A percentile compares a stretch with the other conserved stretches of the same genome.
Evolutionary conservation across 2,888 invertebrate genomes (phyloP).

Genomic region (Baccha elongata): DNA sequence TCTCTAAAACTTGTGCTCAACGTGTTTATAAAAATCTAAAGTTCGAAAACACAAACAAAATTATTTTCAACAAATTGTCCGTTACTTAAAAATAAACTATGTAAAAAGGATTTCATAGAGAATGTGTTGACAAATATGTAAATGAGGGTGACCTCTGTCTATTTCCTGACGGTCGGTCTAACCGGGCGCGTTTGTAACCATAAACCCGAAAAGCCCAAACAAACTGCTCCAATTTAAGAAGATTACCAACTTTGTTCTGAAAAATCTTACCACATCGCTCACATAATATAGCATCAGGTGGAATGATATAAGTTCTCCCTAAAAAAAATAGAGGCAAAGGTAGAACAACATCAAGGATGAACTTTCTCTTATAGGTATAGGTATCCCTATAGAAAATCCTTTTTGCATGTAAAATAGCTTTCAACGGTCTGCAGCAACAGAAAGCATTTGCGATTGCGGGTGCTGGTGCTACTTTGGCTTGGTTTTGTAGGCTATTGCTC

Average conservation of each 20-base stretch:
- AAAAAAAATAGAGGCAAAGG: constrained; percentile 31
- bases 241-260: constrained; percentile 68
- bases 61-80: constrained; percentile 54
- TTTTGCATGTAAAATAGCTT: constrained; percentile 24
- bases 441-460: not conserved
- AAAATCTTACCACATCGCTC: constrained; percentile 45
- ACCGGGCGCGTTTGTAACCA: constrained; percentile 4
- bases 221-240: constrained; percentile 69
- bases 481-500: constrained; percentile 53
- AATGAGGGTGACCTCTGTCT: constrained; percentile 47
- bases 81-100: no score
- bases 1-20: constrained; percentile 1
- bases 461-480: not conserved
- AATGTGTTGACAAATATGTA: constrained; percentile 62
- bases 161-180: not conserved
- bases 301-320: constrained; percentile 41
- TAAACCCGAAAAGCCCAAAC: constrained; percentile 63
- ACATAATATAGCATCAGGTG: no score
- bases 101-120: constrained; percentile 12
- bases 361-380: constrained; percentile 22
- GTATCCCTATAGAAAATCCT: constrained; percentile 29
- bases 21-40: constrained; percentile 10
- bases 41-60: constrained; percentile 36
- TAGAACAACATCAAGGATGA: not conserved
- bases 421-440: not conserved